phyloP scores from a whole-genome alignment of 30 jellyfish, hydroid and myxozoan genomes.

The Hydra vulgaris region DNA sequence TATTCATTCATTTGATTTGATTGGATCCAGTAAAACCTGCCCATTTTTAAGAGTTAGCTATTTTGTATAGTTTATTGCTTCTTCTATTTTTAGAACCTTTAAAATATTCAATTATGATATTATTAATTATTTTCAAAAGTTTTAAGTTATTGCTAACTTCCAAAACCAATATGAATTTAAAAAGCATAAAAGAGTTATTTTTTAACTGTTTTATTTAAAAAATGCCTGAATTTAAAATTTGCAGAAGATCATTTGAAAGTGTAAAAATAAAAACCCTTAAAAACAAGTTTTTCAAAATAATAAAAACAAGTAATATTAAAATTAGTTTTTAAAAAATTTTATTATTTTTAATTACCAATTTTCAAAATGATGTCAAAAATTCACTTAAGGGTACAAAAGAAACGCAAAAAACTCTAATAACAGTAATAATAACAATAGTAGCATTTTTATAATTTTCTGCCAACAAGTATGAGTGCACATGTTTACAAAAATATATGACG shows the following conservation, averaged over 20 bases:
- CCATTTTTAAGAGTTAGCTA: background rate
- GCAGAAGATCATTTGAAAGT: no score
- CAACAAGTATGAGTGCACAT: background rate
- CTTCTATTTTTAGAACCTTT: background rate
- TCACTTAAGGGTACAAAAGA: background rate
- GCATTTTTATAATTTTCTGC: background rate
- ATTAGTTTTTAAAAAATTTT: no score
- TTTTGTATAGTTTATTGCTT: background rate
- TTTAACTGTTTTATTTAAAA: no score
- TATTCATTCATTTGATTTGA: background rate
- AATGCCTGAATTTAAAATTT: no score
- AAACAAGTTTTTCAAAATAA: background rate
- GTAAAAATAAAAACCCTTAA: no score
- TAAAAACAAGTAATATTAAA: no score
- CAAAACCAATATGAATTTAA: background rate
- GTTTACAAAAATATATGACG: background rate
- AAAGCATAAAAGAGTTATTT: no score
- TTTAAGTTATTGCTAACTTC: background rate
- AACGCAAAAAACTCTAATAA: background rate
- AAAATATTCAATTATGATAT: no score
- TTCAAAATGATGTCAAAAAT: background rate
- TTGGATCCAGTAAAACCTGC: background rate
- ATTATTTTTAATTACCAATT: no score
- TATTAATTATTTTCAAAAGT: background rate
- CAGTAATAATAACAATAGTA: no score